phyloP scores from a whole-genome alignment of 2,888 invertebrate species.

The Melieria omissa region DNA sequence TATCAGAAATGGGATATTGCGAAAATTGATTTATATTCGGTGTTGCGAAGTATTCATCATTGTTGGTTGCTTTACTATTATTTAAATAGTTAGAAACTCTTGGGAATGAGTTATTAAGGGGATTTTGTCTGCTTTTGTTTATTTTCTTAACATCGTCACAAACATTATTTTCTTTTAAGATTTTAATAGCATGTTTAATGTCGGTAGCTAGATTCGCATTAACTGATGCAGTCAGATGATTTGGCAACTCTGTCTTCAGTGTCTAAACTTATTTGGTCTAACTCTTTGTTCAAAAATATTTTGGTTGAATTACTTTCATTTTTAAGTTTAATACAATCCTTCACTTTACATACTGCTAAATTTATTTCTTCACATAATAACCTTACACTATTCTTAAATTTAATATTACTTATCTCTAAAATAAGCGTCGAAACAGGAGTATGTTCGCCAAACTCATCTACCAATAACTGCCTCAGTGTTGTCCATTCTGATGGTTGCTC shows the following conservation, averaged over 20 bases:
- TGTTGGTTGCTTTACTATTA: background rate
- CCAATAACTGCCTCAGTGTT: slow-evolving; percentile 12
- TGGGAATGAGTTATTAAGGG: slow-evolving; percentile 1
- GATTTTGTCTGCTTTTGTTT: slow-evolving; percentile 10
- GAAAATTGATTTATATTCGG: background rate
- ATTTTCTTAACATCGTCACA: slow-evolving; percentile 17
- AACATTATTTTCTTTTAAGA: slow-evolving; percentile 23
- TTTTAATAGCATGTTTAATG: slow-evolving; percentile 13
- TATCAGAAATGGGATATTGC: background rate
- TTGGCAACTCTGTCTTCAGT: slow-evolving; percentile 7
- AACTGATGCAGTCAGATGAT: slow-evolving; percentile 2
- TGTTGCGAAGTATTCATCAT: background rate
- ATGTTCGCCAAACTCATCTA: slow-evolving; percentile 31
- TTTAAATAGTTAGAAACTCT: slow-evolving; percentile 1
- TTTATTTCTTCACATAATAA: slow-evolving; percentile 22
- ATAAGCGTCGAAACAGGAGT: slow-evolving; percentile 27
- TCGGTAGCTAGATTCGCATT: slow-evolving; percentile 8
- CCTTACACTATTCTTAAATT: slow-evolving; percentile 18
- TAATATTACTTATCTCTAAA: slow-evolving; percentile 17
- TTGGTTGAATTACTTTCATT: background rate
- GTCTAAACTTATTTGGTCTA: background rate
- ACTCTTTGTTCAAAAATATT: background rate
- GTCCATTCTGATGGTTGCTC: slow-evolving; percentile 23
- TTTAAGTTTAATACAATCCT: background rate
- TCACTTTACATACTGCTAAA: slow-evolving; percentile 9